Percentiles rank a stretch among this genome's conserved stretches.
These are phyloP conservation scores for Himalopsyche phryganea DNA, from an alignment of 1,140 invertebrate species.

Conservation along the genomic window DNA sequence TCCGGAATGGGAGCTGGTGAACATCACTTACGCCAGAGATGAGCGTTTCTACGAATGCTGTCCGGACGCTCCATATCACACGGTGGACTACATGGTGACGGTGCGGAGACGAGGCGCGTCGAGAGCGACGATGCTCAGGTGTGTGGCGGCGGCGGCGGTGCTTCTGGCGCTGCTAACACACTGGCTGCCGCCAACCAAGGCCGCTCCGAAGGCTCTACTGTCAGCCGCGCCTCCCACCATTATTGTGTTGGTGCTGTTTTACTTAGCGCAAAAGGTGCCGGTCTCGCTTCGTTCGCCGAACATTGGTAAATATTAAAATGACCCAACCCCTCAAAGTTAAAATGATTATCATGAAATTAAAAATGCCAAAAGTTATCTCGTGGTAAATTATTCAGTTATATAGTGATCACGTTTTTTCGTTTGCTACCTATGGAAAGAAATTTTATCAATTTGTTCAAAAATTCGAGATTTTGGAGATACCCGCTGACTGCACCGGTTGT, in stretches of 20 bases:
- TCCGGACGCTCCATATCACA: constrained; percentile 50
- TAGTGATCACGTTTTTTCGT: too few relatives aligned
- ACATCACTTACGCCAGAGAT: constrained; percentile 38
- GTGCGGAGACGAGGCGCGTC: constrained; percentile 11
- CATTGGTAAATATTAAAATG: constrained; percentile 50
- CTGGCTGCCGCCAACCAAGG: constrained; percentile 54
- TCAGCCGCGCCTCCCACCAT: constrained; percentile 58
- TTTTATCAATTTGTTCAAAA: too few relatives aligned
- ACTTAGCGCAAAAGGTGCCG: constrained; percentile 59
- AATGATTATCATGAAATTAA: constrained; percentile 56
- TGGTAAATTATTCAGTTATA: neutral
- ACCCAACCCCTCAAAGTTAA: constrained; percentile 33
- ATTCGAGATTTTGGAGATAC: too few relatives aligned
- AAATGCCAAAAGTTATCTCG: constrained; percentile 46
- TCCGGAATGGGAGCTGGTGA: constrained; percentile 58
- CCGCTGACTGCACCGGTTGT: too few relatives aligned
- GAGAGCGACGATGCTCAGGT: constrained; percentile 5
- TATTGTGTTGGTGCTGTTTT: constrained; percentile 60
- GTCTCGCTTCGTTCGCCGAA: constrained; percentile 52
- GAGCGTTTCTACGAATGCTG: constrained; percentile 54
- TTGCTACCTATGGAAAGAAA: neutral
- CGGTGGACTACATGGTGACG: constrained; percentile 18
- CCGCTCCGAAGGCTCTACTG: constrained; percentile 40
- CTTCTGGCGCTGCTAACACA: constrained; percentile 54
- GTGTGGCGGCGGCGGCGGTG: constrained; percentile 38